Conservation (phyloP, 2,113 vertebrate species). For the Nothoprocta pentlandii region DNA sequence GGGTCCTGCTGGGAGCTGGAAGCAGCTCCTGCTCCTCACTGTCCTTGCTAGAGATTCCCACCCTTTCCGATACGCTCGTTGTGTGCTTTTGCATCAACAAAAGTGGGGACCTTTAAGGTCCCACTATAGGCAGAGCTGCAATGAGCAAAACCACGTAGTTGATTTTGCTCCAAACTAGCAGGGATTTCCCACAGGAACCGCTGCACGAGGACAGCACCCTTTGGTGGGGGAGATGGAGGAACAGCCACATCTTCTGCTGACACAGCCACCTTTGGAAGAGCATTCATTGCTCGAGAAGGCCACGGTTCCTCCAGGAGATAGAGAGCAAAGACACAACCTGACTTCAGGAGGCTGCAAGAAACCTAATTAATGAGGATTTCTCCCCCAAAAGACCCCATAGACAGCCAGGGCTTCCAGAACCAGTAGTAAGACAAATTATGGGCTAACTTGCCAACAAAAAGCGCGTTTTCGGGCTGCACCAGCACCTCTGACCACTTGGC, state of each 20-base stretch:
- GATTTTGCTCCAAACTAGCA: neutral
- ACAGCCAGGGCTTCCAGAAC: neutral
- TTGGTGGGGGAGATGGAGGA: neutral
- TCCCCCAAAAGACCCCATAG: fast-evolving
- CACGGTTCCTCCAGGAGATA: neutral
- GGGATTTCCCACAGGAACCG: neutral
- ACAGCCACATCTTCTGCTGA: neutral
- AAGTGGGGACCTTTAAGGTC: neutral
- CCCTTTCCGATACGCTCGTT: slow-evolving; percentile 37
- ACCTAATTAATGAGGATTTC: neutral
- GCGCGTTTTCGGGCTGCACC: neutral
- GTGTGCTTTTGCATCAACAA: slow-evolving; percentile 30
- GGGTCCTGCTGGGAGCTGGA: slow-evolving; percentile 62
- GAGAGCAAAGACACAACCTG: neutral
- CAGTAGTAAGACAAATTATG: neutral
- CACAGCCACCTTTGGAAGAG: neutral
- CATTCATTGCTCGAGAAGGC: neutral
- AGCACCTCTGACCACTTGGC: neutral
- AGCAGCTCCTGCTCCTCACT: slow-evolving; percentile 39
- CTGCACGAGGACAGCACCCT: neutral
- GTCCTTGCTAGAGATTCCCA: slow-evolving; percentile 53
- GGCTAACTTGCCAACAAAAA: neutral
- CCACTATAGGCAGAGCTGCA: neutral
- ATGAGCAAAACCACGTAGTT: neutral
- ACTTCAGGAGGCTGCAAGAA: neutral